These are phyloP conservation scores for Rhopilema esculentum DNA, from an alignment of 30 jellyfish, hydroid and myxozoan genomes.

Conservation along the genomic window DNA sequence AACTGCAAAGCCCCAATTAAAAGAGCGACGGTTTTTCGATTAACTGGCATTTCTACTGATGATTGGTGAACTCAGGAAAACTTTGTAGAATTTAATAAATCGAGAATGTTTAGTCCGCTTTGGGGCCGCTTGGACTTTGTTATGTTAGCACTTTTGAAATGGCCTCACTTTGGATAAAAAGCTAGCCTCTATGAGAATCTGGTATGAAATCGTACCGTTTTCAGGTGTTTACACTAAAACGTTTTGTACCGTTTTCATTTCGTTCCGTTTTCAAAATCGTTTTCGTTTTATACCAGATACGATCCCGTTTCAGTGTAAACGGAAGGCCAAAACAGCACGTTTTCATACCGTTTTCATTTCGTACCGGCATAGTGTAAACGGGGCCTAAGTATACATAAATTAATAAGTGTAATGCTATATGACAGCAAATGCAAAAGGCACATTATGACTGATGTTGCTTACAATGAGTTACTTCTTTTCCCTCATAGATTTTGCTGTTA, in stretches of 20 bases:
- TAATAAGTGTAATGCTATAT: no score
- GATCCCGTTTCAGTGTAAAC: conserved; percentile 14
- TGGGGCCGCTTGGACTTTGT: conserved; percentile 9
- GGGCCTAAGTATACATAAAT: no score
- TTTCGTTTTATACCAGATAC: conserved; percentile 15
- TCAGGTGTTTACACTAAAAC: background rate
- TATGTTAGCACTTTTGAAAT: background rate
- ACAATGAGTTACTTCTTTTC: no score
- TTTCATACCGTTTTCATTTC: conserved; percentile 10
- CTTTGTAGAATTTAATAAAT: conserved; percentile 11
- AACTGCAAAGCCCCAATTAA: conserved; percentile 25
- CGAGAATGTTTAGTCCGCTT: conserved; percentile 1
- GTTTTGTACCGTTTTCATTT: background rate
- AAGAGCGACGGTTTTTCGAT: conserved; percentile 12
- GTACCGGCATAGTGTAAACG: conserved; percentile 42
- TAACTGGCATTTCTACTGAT: conserved; percentile 21
- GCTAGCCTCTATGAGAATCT: conserved; percentile 21
- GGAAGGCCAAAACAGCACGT: conserved; percentile 21
- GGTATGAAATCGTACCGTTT: conserved; percentile 7
- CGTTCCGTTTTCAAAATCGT: conserved; percentile 4
- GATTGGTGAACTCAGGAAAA: background rate
- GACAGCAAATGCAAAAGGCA: no score
- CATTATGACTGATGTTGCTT: no score
- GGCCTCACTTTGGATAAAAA: background rate
- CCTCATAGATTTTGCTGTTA: no score